Base-by-base conservation (phyloP, 2,888 invertebrate species). In the Andrena chrysosceles region DNA sequence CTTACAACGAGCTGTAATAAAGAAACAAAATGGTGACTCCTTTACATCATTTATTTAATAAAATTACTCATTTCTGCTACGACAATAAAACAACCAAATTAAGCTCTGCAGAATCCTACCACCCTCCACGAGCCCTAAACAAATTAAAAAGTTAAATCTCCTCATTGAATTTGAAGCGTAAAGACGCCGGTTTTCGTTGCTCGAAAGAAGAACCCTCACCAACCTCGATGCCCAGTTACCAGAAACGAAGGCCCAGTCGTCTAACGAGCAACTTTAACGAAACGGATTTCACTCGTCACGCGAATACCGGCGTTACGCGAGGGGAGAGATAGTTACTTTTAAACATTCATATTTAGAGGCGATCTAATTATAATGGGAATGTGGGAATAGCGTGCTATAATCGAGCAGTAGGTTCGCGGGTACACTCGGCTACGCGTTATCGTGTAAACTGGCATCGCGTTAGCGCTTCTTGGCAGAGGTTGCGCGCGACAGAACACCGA, bases 301-400 rank as follows among this genome's bases (percentile, higher is more conserved):
- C 67, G 52, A 67, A 74, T 67, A 66, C 66, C 49, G 20, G 52
- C 49, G 67, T 62, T 77, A 67, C 52, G 23, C 63, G 63, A 4
- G 13, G 20, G 13, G 20, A 56, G 52, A 33, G 52, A 52, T 60
- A 33, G 42, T 78, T 67, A 71, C 26, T 60, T 80, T 78, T 78
- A 68, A 82, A 81, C 67, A 62, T 80, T n/a, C 75, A 35, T 67
- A 68, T 68, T 82, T 68, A 75, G 63, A 62, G 35, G 8, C 60
- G 31, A 67, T 81, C 72, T 82, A 82, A 81, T 83, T 82, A 77
- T 83, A 82, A 77, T 82, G 66, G 33, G 56, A 77, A 70, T 73
- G 72, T 70, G 48, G 72, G 67, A 77, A 77, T 81, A 69, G 67
- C 60, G 70, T 49, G 56, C 69, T 77, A 74, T 67, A 82, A 82